Percentiles rank a stretch among this genome's conserved stretches.
Conservation (phyloP, 2,888 invertebrate genomes). For the Phyllotreta cruciferae region DNA sequence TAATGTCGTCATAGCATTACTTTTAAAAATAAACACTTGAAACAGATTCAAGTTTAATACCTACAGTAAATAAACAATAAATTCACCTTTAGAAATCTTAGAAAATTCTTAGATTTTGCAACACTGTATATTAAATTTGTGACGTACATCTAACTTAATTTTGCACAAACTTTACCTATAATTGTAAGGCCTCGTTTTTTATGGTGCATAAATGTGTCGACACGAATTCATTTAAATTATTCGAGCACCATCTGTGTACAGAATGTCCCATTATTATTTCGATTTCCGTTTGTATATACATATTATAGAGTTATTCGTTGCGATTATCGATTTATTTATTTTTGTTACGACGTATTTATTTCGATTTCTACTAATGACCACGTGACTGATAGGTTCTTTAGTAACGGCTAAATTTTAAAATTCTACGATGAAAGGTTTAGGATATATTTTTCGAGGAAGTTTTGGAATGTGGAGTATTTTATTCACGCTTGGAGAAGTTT, state of each 20-base stretch:
- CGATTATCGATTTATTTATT: no score
- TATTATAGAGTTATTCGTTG: no score
- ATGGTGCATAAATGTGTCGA: slow-evolving; percentile 38
- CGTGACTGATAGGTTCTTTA: slow-evolving; percentile 38
- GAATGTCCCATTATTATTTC: slow-evolving; percentile 39
- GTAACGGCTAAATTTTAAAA: slow-evolving; percentile 8
- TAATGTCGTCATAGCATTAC: no score
- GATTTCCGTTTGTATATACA: no score
- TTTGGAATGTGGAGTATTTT: slow-evolving; percentile 7
- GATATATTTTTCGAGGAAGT: slow-evolving; percentile 23
- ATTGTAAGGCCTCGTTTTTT: slow-evolving; percentile 45
- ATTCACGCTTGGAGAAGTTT: slow-evolving; percentile 2
- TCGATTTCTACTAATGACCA: slow-evolving; percentile 35
- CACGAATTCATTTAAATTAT: slow-evolving; percentile 30
- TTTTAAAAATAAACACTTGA: no score
- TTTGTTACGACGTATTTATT: no score
- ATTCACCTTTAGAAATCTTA: no score
- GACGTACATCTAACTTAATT: no score
- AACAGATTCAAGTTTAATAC: no score
- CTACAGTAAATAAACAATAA: no score
- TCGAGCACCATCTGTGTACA: slow-evolving; percentile 48
- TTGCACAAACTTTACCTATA: slow-evolving; percentile 43
- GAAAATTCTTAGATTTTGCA: no score
- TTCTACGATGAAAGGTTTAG: slow-evolving; percentile 16
- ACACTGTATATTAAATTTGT: no score